Conservation (phyloP, 2,888 invertebrate species). For the Andricus quercusramuli region DNA sequence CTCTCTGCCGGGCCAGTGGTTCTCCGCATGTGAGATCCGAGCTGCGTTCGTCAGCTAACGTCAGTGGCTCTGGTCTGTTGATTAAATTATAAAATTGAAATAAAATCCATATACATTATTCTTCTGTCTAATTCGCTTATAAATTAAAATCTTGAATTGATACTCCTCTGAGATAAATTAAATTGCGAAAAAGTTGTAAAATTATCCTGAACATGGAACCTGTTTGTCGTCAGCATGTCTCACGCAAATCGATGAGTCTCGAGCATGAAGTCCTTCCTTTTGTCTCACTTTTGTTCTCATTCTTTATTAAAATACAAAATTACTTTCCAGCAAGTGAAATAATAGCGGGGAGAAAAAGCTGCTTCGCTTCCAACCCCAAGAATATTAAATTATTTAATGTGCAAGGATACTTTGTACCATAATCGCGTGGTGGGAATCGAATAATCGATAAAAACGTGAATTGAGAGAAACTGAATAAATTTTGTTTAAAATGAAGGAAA, state of each 20-base stretch:
- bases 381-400: neutral
- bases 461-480: no score
- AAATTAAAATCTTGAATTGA: no score
- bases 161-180: neutral
- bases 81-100: no score
- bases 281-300: constrained; percentile 4
- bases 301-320: constrained; percentile 27
- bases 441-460: no score
- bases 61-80: no score
- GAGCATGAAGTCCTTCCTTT: neutral
- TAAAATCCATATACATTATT: no score
- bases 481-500: no score
- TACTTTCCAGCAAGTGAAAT: constrained; percentile 6
- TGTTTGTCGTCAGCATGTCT: constrained; percentile 18
- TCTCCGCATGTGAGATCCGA: no score
- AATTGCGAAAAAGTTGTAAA: constrained; percentile 39
- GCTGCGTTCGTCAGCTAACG: no score
- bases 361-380: neutral
- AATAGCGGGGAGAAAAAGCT: constrained; percentile 13
- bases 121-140: no score
- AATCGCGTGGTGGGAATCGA: no score
- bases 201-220: constrained; percentile 24
- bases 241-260: constrained; percentile 25
- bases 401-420: neutral
- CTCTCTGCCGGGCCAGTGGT: no score